These are phyloP conservation scores for Recurvirostra avosetta DNA, from an alignment of 2,113 vertebrate genomes.

Conservation along the genomic window DNA sequence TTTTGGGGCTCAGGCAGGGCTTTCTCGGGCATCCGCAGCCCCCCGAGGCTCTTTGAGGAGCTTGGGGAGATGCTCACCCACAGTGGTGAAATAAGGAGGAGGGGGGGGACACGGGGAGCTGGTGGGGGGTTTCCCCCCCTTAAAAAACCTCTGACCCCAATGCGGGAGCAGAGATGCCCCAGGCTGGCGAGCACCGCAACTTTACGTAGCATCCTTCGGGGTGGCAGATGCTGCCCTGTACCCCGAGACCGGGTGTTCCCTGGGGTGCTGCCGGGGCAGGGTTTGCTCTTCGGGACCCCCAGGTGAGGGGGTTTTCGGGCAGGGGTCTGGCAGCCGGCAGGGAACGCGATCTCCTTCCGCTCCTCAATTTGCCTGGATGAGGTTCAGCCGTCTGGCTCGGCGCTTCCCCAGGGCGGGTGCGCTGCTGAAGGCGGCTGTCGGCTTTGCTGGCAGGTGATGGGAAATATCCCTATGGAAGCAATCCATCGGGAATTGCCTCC, in stretches of 20 bases:
- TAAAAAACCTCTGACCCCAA: background rate
- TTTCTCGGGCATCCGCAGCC: background rate
- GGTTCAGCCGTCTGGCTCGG: background rate
- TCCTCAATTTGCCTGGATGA: background rate
- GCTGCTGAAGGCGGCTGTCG: background rate
- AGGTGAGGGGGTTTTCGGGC: background rate
- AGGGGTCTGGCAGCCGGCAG: background rate
- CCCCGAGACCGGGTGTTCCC: fast-evolving
- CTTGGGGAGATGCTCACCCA: background rate
- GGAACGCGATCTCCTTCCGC: fast-evolving
- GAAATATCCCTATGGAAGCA: background rate
- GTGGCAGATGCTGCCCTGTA: background rate
- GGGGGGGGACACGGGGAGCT: background rate
- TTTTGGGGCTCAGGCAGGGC: background rate
- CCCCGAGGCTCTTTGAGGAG: background rate
- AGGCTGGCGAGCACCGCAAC: background rate
- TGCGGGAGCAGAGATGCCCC: background rate
- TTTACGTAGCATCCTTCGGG: background rate
- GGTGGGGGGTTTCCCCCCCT: background rate
- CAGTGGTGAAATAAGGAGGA: background rate
- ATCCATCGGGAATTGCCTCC: background rate
- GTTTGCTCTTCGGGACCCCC: background rate
- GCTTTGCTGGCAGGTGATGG: background rate
- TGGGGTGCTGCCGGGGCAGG: background rate
- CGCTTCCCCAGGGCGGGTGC: background rate